Base-by-base conservation (phyloP, 2,888 invertebrate species). In the Synanthedon tipuliformis region DNA sequence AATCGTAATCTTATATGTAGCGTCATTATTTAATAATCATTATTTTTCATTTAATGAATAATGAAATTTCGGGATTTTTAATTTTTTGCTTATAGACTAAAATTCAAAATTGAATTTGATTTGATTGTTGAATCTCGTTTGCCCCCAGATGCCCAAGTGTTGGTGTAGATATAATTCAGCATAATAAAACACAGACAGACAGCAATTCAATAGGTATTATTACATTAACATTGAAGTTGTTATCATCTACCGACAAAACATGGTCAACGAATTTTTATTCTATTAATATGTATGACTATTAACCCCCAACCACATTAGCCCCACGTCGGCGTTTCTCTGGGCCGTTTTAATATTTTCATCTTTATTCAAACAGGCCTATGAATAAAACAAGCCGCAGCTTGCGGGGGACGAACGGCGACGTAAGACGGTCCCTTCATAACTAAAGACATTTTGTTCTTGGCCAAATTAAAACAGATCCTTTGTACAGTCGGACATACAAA, bases 341-440 rank as follows among this genome's bases (percentile, higher is more conserved):
- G 64, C 71, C 66, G 71, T 74, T 78, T 81, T 84, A 82, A 84
- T 85, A 84, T 83, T 85, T 83, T 78, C 85, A 86, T 86, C 83
- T 86, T 85, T 85, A 85, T 86, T 85, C 85, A 84, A 82, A 83
- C 67, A 75, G 70, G 71, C 66, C 77, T 72, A 84, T 85, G 85
- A 86, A 86, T 85, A 84, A 85, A 81, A 84, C 84, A 84, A 69
- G 69, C 60, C 68, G 67, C 66, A 68, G 23, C 73, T 73, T 66
- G 66, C 60, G 65, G 69, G 64, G 63, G 68, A 51, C 41, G 59
- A 61, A 56, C 34, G 34, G 56, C 64, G 68, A 68, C 71, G 71
- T 69, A 75, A 79, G 75, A 78, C 71, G 72, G 34, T 69, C 69
- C 63, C 66, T 59, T 64, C 61, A 63, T 69, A 71, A 76, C 70